Conservation (phyloP, 1,140 invertebrate genomes). For the Schmidtea mediterranea region DNA sequence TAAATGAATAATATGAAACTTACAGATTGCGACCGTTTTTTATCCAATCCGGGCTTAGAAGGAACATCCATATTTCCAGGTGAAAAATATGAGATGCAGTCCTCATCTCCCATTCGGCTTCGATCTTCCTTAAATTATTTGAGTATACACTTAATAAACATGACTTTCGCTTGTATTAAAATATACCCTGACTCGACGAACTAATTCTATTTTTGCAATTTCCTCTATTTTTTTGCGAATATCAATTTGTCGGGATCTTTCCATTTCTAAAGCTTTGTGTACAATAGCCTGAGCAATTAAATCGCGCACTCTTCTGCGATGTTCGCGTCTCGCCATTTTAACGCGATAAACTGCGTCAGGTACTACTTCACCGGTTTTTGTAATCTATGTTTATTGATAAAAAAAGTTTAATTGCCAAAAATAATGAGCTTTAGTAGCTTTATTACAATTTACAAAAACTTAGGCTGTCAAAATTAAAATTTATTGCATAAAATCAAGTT, state of each 20-base stretch:
- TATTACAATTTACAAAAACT: no score
- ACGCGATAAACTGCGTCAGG: constrained; percentile 21
- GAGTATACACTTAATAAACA: not conserved
- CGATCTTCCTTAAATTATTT: constrained; percentile 12
- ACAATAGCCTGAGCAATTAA: constrained; percentile 24
- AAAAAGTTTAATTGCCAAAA: constrained; percentile 1
- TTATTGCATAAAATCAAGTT: no score
- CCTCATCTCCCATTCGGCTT: constrained; percentile 15
- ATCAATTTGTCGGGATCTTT: constrained; percentile 18
- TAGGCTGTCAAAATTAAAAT: not conserved
- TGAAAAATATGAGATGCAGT: constrained; percentile 17
- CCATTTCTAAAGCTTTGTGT: constrained; percentile 23
- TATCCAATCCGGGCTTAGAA: not conserved
- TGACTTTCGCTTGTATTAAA: not conserved
- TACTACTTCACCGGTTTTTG: constrained; percentile 16
- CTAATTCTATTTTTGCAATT: constrained; percentile 23
- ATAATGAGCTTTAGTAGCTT: no score
- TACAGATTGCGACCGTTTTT: no score
- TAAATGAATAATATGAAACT: no score
- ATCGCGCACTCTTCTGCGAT: constrained; percentile 22
- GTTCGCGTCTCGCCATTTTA: constrained; percentile 20
- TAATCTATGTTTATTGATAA: constrained; percentile 13
- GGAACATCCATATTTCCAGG: constrained; percentile 9
- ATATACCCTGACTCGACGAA: constrained; percentile 19
- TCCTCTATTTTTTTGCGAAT: constrained; percentile 22